These are phyloP conservation scores for Sander lucioperca DNA, from an alignment of 2,113 vertebrate species.

Conservation along the genomic window DNA sequence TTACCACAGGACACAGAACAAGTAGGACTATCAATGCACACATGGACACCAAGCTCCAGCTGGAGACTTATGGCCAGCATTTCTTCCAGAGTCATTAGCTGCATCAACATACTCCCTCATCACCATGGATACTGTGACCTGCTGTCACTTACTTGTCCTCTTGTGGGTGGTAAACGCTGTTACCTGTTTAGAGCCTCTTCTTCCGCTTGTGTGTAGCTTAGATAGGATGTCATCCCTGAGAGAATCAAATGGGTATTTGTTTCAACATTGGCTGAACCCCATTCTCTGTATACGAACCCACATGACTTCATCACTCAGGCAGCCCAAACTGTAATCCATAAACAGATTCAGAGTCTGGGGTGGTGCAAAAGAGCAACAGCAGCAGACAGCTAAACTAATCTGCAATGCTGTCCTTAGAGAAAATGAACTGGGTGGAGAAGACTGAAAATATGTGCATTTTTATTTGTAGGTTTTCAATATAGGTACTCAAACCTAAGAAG, in stretches of 20 bases:
- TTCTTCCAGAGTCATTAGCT: constrained; percentile 30
- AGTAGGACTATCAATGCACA: constrained; percentile 18
- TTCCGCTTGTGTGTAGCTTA: neutral
- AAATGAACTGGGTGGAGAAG: constrained; percentile 37
- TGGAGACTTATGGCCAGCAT: constrained; percentile 22
- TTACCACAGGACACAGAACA: constrained; percentile 27
- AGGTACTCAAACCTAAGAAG: neutral
- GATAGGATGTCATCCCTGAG: constrained; percentile 17
- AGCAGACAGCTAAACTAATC: constrained; percentile 58
- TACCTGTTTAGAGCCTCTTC: constrained; percentile 26
- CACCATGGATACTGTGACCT: constrained; percentile 37
- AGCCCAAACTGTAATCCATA: constrained; percentile 58
- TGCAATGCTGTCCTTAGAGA: constrained; percentile 45
- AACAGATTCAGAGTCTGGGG: constrained; percentile 56
- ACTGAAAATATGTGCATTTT: constrained; percentile 19
- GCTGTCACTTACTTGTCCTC: constrained; percentile 37
- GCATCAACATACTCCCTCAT: constrained; percentile 47
- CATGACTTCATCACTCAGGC: constrained; percentile 68
- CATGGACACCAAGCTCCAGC: constrained; percentile 16
- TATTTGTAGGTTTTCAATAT: constrained; percentile 10
- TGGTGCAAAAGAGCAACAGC: constrained; percentile 50
- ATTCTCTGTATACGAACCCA: constrained; percentile 33
- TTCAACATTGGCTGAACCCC: constrained; percentile 31
- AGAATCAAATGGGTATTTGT: constrained; percentile 15
- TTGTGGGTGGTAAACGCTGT: constrained; percentile 33